These are phyloP conservation scores for Spodoptera frugiperda DNA, from an alignment of 1,140 invertebrate species.

Conservation along the genomic window DNA sequence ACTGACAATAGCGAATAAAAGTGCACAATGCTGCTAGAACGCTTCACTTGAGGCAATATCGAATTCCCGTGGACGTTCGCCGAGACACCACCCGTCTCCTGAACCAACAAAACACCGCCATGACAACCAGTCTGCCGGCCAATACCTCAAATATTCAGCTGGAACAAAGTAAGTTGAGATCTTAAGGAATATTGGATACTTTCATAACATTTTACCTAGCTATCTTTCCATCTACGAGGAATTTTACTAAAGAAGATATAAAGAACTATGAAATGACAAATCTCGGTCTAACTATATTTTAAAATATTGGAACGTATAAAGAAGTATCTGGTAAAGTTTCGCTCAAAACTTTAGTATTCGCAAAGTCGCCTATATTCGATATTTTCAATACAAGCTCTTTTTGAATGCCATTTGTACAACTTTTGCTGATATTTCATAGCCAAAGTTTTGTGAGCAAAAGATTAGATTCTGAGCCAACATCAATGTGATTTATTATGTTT, in stretches of 20 bases:
- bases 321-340: conserved; percentile 50
- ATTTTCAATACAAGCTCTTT: conserved; percentile 62
- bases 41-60: conserved; percentile 62
- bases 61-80: conserved; percentile 53
- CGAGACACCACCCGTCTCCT: conserved; percentile 35
- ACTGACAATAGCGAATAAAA: conserved; percentile 63
- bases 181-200: neutral
- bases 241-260: neutral
- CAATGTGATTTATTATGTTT: conserved; percentile 59
- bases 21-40: conserved; percentile 56
- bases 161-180: conserved; percentile 2
- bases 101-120: conserved; percentile 51
- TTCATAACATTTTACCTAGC: neutral
- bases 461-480: conserved; percentile 58
- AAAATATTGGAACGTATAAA: conserved; percentile 25
- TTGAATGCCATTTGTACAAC: conserved; percentile 63
- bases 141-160: conserved; percentile 27
- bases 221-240: neutral
- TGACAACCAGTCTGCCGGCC: conserved; percentile 24
- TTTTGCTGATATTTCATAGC: conserved; percentile 63
- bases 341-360: conserved; percentile 50
- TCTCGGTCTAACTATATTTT: neutral
- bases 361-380: conserved; percentile 55
- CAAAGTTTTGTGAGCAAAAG: conserved; percentile 60
- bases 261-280: neutral